Percentiles rank a stretch among this genome's conserved stretches.
Evolutionary conservation across 1,140 invertebrate species (phyloP).

Genomic region (Cyrtorhinus lividipennis): DNA sequence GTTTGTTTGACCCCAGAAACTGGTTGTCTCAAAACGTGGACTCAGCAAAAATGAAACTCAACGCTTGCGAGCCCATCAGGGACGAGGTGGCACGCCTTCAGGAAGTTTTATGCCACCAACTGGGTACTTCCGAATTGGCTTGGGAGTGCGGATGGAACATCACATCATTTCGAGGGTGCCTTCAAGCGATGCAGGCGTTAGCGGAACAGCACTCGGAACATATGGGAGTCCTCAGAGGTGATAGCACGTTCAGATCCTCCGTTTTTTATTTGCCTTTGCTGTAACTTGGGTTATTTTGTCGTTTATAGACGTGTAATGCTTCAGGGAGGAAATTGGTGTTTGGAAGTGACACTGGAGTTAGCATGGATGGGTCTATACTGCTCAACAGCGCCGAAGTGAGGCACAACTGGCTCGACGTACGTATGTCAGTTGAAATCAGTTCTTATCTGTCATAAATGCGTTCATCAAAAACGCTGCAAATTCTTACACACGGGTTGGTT

Average conservation of each 20-base stretch:
- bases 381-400: conserved; percentile 80
- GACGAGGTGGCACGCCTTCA: conserved; percentile 50
- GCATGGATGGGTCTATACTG: conserved; percentile 71
- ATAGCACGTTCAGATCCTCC: neutral
- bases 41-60: conserved; percentile 41
- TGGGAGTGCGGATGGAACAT: conserved; percentile 82
- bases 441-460: no score
- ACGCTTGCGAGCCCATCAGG: conserved; percentile 40
- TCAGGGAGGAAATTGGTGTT: conserved; percentile 58
- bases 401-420: conserved; percentile 78
- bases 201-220: conserved; percentile 50
- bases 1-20: conserved; percentile 29
- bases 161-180: conserved; percentile 66
- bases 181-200: conserved; percentile 58
- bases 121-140: conserved; percentile 42
- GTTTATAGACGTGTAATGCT: conserved; percentile 24
- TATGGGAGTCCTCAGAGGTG: conserved; percentile 49
- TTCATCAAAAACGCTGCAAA: no score
- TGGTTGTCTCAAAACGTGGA: conserved; percentile 51
- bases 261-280: conserved; percentile 10
- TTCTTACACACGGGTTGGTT: no score
- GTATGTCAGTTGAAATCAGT: no score
- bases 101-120: conserved; percentile 35
- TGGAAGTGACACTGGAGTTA: conserved; percentile 75
- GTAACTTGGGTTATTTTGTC: neutral